Evolutionary conservation across 2,113 vertebrate species (phyloP).

Genomic region (Steatornis caripensis): DNA sequence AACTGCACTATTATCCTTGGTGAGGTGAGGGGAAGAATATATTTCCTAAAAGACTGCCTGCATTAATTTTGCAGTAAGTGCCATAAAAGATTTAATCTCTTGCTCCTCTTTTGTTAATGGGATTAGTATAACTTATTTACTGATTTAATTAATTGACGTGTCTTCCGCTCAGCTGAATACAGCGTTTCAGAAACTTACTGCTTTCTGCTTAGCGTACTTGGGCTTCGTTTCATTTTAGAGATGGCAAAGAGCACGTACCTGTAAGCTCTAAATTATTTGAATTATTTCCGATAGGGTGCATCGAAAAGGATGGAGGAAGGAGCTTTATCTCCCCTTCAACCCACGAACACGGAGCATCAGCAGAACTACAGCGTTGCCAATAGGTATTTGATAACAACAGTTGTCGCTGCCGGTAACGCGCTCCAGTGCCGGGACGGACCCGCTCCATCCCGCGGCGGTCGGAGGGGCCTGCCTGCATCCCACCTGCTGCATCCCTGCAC

Average conservation of each 20-base stretch:
- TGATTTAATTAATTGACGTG: constrained; percentile 39
- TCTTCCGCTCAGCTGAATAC: background rate
- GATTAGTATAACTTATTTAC: constrained; percentile 61
- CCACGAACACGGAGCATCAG: rapidly evolving
- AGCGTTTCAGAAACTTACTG: background rate
- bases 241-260: background rate
- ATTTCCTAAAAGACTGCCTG: constrained; percentile 27
- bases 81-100: constrained; percentile 56
- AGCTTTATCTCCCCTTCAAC: background rate
- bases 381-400: rapidly evolving
- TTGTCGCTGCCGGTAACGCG: background rate
- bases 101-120: constrained; percentile 48
- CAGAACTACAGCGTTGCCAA: rapidly evolving
- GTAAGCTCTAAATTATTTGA: background rate
- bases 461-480: background rate
- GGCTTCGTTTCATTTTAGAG: background rate
- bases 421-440: rapidly evolving
- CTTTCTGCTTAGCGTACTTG: background rate
- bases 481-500: rapidly evolving
- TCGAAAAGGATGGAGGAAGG: background rate
- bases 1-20: background rate
- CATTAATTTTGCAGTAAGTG: constrained; percentile 42
- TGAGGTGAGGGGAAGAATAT: constrained; percentile 7
- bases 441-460: rapidly evolving
- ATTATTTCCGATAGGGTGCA: background rate